Percentiles rank a stretch among this genome's conserved stretches.
Conservation (phyloP, 2,797 vertebrate species). For the Coendou prehensilis region DNA sequence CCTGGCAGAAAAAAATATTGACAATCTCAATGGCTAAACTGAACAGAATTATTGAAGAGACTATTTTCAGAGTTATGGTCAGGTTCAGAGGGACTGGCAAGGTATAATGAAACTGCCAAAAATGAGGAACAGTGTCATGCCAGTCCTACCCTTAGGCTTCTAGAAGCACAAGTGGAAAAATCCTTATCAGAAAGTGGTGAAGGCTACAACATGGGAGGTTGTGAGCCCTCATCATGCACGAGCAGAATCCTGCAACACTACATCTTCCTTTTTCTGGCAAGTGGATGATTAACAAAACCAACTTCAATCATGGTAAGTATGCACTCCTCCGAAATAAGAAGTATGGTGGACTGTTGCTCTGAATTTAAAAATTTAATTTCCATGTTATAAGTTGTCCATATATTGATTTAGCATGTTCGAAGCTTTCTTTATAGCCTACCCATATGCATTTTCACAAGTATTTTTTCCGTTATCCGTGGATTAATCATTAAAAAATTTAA, state of each 20-base stretch:
- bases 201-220: not conserved
- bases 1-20: not conserved
- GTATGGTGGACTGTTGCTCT: not conserved
- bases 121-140: not conserved
- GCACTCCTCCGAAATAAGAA: not conserved
- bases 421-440: not conserved
- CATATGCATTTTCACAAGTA: not conserved
- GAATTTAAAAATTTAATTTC: conserved; percentile 47
- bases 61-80: not conserved
- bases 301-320: not conserved
- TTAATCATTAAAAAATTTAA: not conserved
- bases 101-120: not conserved
- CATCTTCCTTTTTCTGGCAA: not conserved
- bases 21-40: not conserved
- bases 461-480: not conserved
- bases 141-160: fast-evolving
- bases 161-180: not conserved
- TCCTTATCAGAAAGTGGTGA: not conserved
- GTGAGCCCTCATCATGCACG: not conserved
- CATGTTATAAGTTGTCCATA: not conserved
- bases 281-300: not conserved
- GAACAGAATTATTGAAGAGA: conserved; percentile 10
- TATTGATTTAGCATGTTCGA: not conserved
- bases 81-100: not conserved
- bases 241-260: not conserved